These are phyloP conservation scores for Oreonectes daqikongensis DNA, from an alignment of 2,797 vertebrate species.

Conservation along the genomic window DNA sequence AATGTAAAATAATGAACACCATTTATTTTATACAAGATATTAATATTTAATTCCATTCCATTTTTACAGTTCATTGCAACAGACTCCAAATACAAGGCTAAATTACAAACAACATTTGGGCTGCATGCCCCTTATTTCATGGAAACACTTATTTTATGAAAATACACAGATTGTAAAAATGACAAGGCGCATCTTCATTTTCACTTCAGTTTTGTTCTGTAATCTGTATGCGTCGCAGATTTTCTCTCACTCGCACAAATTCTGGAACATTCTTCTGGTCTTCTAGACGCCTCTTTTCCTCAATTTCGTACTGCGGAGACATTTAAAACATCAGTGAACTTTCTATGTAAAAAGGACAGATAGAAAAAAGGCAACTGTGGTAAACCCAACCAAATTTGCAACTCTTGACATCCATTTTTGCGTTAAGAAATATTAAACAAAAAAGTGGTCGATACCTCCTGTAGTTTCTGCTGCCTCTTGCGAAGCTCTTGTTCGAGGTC, in stretches of 20 bases:
- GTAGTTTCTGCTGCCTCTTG: slow-evolving; percentile 77
- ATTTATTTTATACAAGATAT: not conserved
- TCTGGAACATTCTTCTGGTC: slow-evolving; percentile 74
- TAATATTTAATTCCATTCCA: slow-evolving; percentile 16
- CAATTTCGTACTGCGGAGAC: slow-evolving; percentile 72
- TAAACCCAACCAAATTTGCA: not conserved
- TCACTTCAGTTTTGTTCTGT: slow-evolving; percentile 61
- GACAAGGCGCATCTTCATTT: slow-evolving; percentile 21
- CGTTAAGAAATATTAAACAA: not conserved
- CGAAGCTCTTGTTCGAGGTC: slow-evolving; percentile 81
- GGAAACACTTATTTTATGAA: not conserved
- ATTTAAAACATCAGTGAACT: not conserved
- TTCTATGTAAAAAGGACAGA: not conserved
- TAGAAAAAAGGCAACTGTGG: not conserved
- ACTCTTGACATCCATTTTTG: not conserved
- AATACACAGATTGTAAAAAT: slow-evolving; percentile 19
- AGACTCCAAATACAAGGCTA: not conserved
- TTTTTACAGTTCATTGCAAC: not conserved
- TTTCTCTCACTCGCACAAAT: slow-evolving; percentile 78
- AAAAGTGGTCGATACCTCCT: slow-evolving; percentile 65
- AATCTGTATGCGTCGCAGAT: slow-evolving; percentile 72
- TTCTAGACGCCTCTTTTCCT: slow-evolving; percentile 72
- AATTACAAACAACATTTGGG: not conserved
- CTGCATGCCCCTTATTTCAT: not conserved
- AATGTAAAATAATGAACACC: slow-evolving; percentile 8